These are phyloP conservation scores for Upupa epops DNA, from an alignment of 2,113 vertebrate genomes.

Conservation along the genomic window DNA sequence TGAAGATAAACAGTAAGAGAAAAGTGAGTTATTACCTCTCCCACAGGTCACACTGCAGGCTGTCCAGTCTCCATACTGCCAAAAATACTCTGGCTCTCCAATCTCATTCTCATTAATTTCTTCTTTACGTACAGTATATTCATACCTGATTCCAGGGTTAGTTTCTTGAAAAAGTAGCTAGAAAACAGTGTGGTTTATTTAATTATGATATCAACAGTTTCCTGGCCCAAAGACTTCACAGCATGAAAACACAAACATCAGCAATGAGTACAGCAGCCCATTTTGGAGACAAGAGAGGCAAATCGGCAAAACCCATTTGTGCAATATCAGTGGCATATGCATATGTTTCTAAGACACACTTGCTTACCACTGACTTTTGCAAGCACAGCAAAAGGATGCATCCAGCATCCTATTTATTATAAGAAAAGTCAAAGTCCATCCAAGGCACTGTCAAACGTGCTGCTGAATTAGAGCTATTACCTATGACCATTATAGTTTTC, in stretches of 20 bases:
- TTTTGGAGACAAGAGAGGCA: neutral
- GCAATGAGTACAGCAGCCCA: neutral
- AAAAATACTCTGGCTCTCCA: slow-evolving; percentile 81
- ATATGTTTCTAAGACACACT: neutral
- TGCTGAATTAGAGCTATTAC: neutral
- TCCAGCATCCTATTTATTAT: neutral
- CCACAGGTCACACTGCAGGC: slow-evolving; percentile 93
- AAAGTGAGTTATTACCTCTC: slow-evolving; percentile 74
- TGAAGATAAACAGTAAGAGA: neutral
- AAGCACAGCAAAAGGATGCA: neutral
- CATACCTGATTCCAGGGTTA: slow-evolving; percentile 90
- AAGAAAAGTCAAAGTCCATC: neutral
- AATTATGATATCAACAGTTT: neutral
- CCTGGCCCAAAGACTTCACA: neutral
- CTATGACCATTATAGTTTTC: neutral
- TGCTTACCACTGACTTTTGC: neutral
- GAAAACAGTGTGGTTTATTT: neutral
- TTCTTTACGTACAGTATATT: slow-evolving; percentile 88
- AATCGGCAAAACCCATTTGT: neutral
- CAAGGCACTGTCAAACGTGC: neutral
- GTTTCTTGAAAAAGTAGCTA: slow-evolving; percentile 94
- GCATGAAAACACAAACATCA: neutral
- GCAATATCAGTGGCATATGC: accelerated
- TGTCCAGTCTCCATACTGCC: slow-evolving; percentile 91
- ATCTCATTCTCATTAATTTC: slow-evolving; percentile 82